phyloP scores from a whole-genome alignment of 2,888 invertebrate genomes.

The Cyaniris semiargus region DNA sequence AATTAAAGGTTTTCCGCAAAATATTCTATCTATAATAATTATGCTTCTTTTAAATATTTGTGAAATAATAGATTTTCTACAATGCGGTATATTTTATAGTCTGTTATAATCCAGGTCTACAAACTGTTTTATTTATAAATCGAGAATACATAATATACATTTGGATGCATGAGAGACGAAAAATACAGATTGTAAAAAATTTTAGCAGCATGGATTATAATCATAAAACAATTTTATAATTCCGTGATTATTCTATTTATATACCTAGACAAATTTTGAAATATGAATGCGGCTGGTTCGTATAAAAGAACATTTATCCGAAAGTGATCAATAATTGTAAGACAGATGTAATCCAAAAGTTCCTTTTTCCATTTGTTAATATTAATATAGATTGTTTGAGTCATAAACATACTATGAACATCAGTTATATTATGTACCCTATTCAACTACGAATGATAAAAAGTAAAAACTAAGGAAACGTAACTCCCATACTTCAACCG shows the following conservation, averaged over 20 bases:
- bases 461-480: no score
- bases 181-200: not conserved
- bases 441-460: no score
- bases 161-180: not conserved
- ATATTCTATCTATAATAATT: not conserved
- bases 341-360: not conserved
- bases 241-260: slow-evolving; percentile 2
- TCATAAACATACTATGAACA: not conserved
- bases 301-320: slow-evolving; percentile 17
- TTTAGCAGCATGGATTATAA: not conserved
- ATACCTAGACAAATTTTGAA: slow-evolving; percentile 9
- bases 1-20: not conserved
- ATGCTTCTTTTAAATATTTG: slow-evolving; percentile 30
- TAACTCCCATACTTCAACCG: no score
- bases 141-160: not conserved
- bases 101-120: not conserved
- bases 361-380: slow-evolving; percentile 24
- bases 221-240: slow-evolving; percentile 2
- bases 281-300: slow-evolving; percentile 29
- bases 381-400: slow-evolving; percentile 12
- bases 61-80: slow-evolving; percentile 16
- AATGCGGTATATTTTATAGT: slow-evolving; percentile 7
- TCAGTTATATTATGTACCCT: not conserved
- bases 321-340: slow-evolving; percentile 14
- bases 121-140: not conserved